These are phyloP conservation scores for Mormoops blainvillei DNA, from an alignment of 2,113 vertebrate species.

Conservation along the genomic window DNA sequence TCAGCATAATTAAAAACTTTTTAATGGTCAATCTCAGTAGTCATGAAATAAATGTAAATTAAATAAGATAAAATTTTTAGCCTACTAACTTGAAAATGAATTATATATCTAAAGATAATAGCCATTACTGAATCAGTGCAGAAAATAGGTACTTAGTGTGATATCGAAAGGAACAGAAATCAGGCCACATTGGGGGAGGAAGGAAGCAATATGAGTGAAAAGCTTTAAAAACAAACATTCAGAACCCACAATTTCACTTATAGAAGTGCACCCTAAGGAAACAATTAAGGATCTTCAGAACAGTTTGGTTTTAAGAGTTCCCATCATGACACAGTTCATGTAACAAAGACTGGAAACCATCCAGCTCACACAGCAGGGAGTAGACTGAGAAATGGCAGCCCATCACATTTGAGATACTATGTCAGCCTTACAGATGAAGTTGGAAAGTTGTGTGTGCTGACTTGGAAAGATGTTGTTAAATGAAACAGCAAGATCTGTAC, in stretches of 20 bases:
- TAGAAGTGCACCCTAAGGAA: background rate
- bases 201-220: background rate
- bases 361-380: no score
- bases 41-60: background rate
- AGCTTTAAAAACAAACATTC: background rate
- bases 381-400: no score
- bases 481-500: background rate
- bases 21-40: background rate
- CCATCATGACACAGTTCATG: background rate
- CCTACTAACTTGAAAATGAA: background rate
- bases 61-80: background rate
- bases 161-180: background rate
- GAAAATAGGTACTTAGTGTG: background rate
- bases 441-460: background rate
- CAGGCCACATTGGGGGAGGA: background rate
- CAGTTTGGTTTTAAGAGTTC: background rate
- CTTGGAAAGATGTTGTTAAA: background rate
- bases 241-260: background rate
- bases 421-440: background rate
- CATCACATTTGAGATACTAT: accelerated
- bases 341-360: background rate
- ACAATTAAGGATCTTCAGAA: no score
- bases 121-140: no score
- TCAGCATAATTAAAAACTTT: background rate
- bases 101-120: no score